A percentile compares a stretch with the other conserved stretches of the same genome.
Conservation (phyloP, 2,797 vertebrate species). For the Harpagifer antarcticus region DNA sequence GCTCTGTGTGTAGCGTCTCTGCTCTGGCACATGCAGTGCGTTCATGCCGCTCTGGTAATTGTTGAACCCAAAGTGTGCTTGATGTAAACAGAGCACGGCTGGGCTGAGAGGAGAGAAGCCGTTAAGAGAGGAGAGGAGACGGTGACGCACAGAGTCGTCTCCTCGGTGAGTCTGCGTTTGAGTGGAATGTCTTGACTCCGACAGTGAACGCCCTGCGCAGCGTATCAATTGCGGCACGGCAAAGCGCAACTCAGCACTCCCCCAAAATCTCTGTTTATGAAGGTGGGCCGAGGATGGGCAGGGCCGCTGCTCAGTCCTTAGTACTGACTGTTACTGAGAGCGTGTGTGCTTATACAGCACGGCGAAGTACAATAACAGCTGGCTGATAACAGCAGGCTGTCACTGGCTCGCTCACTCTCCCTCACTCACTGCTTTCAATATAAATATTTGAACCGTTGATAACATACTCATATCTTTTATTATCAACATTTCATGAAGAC, state of each 20-base stretch:
- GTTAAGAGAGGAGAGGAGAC: conserved; percentile 44
- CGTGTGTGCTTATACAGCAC: conserved; percentile 85
- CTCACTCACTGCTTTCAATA: conserved; percentile 48
- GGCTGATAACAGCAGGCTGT: conserved; percentile 82
- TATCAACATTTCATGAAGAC: not conserved
- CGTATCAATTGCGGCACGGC: conserved; percentile 55
- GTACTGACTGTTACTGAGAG: conserved; percentile 89
- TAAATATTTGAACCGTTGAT: conserved; percentile 3
- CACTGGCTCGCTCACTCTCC: conserved; percentile 53
- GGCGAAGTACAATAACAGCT: conserved; percentile 79
- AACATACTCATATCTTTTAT: conserved; percentile 1
- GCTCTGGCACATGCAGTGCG: conserved; percentile 40
- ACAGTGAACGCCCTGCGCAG: conserved; percentile 67
- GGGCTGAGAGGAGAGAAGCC: conserved; percentile 41
- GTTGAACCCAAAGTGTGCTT: conserved; percentile 64
- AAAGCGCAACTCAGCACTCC: conserved; percentile 70
- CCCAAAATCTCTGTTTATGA: conserved; percentile 78
- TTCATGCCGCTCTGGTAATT: conserved; percentile 63
- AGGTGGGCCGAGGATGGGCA: conserved; percentile 74
- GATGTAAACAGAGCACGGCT: conserved; percentile 64
- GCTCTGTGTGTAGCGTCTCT: conserved; percentile 32
- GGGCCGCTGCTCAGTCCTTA: conserved; percentile 79
- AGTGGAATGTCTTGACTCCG: conserved; percentile 73
- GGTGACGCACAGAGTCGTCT: conserved; percentile 54
- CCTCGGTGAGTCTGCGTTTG: conserved; percentile 51